A percentile compares a stretch with the other conserved stretches of the same genome.
phyloP scores from a whole-genome alignment of 2,113 vertebrate genomes.

The Ascaphus truei region DNA sequence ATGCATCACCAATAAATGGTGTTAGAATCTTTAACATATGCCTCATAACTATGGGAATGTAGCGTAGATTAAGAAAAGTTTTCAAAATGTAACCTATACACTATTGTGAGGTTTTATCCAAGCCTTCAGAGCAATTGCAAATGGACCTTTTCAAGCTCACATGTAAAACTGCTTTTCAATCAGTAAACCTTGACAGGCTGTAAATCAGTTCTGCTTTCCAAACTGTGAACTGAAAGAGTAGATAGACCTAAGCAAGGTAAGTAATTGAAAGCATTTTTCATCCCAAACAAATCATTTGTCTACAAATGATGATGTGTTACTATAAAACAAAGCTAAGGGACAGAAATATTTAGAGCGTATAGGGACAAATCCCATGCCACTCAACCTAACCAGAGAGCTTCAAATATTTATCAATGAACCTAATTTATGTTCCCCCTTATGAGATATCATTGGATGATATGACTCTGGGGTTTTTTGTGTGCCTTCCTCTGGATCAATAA shows the following conservation, averaged over 20 bases:
- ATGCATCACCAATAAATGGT: neutral
- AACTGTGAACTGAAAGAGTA: conserved; percentile 20
- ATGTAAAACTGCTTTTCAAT: conserved; percentile 23
- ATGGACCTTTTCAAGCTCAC: neutral
- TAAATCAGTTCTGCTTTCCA: conserved; percentile 29
- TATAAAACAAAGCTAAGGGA: conserved; percentile 3
- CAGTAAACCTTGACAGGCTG: conserved; percentile 15
- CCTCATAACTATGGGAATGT: neutral
- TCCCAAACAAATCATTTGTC: conserved; percentile 26
- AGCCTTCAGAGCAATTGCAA: neutral
- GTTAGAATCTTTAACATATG: neutral
- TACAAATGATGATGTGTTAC: conserved; percentile 30
- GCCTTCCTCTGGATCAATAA: no score
- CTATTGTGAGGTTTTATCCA: neutral
- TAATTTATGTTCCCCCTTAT: no score
- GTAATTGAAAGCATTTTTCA: conserved; percentile 30
- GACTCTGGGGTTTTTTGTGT: no score
- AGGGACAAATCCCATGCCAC: neutral
- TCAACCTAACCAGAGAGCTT: neutral
- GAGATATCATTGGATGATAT: no score
- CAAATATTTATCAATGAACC: no score
- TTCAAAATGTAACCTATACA: neutral
- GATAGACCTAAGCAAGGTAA: conserved; percentile 6
- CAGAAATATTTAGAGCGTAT: conserved; percentile 2
- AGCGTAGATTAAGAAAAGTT: neutral